phyloP scores from a whole-genome alignment of 2,113 vertebrate genomes.

The Gopherus flavomarginatus region DNA sequence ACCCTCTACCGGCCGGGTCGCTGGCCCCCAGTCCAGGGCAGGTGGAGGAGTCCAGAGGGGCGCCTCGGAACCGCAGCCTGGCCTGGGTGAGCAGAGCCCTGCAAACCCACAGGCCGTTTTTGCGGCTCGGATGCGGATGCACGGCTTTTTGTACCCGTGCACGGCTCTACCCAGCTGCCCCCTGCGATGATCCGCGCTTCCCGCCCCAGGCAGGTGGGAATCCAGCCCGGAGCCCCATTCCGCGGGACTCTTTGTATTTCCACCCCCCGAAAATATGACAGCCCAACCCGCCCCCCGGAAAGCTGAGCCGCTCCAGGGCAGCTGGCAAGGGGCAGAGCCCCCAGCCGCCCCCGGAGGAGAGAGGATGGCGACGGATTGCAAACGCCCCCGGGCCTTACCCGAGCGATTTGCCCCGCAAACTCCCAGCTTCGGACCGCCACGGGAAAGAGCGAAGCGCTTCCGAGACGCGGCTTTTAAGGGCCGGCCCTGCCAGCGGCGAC shows the following conservation, averaged over 20 bases:
- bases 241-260: background rate
- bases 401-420: fast-evolving
- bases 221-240: background rate
- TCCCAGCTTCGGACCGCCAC: fast-evolving
- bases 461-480: fast-evolving
- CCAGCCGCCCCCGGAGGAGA: fast-evolving
- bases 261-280: background rate
- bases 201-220: no score
- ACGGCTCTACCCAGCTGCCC: no score
- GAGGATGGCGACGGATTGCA: constrained; percentile 32
- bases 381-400: background rate
- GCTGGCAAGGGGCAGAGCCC: fast-evolving
- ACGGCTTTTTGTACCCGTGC: no score
- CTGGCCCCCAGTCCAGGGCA: no score
- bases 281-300: fast-evolving
- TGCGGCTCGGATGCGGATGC: no score
- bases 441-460: fast-evolving
- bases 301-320: background rate
- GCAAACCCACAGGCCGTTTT: no score
- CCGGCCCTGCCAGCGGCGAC: fast-evolving
- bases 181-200: no score
- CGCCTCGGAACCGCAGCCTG: no score
- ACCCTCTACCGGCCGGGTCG: no score
- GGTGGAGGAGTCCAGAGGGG: no score
- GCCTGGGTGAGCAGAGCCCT: no score